Percentiles rank a stretch among this genome's conserved stretches.
phyloP scores from a whole-genome alignment of 2,113 vertebrate species.

The Glaucomys volans region DNA sequence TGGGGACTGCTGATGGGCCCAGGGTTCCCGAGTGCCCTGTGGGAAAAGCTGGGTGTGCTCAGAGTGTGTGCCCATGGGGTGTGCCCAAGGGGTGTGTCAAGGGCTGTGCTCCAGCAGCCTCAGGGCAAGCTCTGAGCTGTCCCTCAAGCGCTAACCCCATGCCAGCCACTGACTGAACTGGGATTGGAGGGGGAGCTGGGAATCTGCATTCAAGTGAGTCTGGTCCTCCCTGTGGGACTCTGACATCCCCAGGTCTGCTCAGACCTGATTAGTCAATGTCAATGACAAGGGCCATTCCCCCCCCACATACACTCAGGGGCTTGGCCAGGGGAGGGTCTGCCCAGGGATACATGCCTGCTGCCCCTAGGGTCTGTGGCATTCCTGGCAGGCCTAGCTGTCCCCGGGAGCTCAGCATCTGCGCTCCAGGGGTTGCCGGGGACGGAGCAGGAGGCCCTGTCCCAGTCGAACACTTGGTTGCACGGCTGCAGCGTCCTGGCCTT shows the following conservation, averaged over 20 bases:
- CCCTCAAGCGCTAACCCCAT: background rate
- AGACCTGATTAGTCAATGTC: fast-evolving
- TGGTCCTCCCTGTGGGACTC: fast-evolving
- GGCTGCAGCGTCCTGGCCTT: background rate
- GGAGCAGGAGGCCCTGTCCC: background rate
- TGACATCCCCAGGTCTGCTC: fast-evolving
- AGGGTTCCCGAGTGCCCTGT: background rate
- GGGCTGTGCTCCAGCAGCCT: background rate
- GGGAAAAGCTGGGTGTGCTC: background rate
- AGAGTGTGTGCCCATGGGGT: too few species aligned
- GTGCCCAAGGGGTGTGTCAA: too few species aligned
- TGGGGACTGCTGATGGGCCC: background rate
- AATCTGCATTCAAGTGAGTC: background rate
- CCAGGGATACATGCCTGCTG: background rate
- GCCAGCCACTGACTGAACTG: fast-evolving
- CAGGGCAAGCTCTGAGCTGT: background rate
- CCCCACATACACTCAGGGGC: background rate
- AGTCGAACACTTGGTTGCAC: background rate
- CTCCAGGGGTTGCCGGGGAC: fast-evolving
- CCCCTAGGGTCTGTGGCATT: fast-evolving
- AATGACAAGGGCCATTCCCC: fast-evolving
- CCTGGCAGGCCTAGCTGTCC: background rate
- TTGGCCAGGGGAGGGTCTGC: background rate
- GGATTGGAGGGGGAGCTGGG: background rate
- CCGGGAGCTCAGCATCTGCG: fast-evolving